These are phyloP conservation scores for Mustelus asterias DNA, from an alignment of 2,113 vertebrate genomes.

Conservation along the genomic window DNA sequence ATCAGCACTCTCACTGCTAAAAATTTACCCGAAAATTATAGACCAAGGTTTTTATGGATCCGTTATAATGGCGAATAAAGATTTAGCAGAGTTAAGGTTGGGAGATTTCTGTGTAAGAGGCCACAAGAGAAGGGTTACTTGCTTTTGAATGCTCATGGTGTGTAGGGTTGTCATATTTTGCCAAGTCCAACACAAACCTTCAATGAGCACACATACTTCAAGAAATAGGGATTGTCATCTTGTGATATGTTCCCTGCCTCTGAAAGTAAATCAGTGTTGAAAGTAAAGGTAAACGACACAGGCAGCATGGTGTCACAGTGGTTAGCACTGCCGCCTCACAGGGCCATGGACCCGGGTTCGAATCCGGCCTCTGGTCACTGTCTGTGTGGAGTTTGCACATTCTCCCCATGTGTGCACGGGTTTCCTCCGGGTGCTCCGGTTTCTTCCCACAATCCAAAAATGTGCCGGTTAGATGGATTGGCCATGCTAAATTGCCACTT, in stretches of 20 bases:
- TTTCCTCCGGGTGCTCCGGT: too few relatives aligned
- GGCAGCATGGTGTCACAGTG: too few relatives aligned
- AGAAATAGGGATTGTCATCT: neutral
- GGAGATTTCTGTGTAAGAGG: neutral
- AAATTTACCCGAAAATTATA: neutral
- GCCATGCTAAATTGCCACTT: too few relatives aligned
- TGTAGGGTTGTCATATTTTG: neutral
- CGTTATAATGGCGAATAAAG: neutral
- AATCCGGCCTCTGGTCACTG: too few relatives aligned
- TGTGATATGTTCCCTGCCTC: neutral
- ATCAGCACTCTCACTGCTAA: neutral
- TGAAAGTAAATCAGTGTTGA: neutral
- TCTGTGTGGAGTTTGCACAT: too few relatives aligned
- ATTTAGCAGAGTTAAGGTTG: neutral
- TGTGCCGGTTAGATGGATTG: too few relatives aligned
- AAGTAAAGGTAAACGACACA: neutral
- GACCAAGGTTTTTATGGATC: neutral
- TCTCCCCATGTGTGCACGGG: too few relatives aligned
- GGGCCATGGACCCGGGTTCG: too few relatives aligned
- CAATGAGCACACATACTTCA: neutral
- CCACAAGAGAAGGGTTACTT: neutral
- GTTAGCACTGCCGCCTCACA: too few relatives aligned
- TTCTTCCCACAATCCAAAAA: too few relatives aligned
- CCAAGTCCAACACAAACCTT: neutral
- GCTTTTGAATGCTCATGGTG: neutral